Base-by-base conservation (phyloP, 2,888 invertebrate genomes). In the Parnassius apollo region DNA sequence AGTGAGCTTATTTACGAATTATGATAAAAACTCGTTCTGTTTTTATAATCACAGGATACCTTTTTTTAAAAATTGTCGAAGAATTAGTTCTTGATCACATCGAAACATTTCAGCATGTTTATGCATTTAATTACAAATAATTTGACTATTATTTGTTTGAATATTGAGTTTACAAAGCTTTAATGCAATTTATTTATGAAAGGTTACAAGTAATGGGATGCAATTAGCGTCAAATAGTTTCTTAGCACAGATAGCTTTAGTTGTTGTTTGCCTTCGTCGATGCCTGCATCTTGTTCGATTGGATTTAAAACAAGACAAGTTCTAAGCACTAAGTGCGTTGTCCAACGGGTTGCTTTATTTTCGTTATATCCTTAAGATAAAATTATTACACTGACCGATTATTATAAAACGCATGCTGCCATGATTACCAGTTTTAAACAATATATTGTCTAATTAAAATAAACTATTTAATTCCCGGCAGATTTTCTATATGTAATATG, bases 31-130 rank as follows among this genome's bases (percentile, higher is more conserved):
- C 0, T 25, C 25, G 25, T 25, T 25, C 25, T 4, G 25, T 25
- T 3, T 4, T 3, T 4, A 25, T 25, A 87, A 87, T 86, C 83
- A 82, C 69, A 63, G 72, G 78, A 72, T 81, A 76, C 78, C 80
- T 86, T 81, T 82, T 84, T 81, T 80, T 81, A 80, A 83, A 81
- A 79, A 80, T 78, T 76, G 78, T 80, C 80, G 75, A 76, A 80
- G 81, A 83, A 84, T 85, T 83, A 81, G 83, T 81, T 83, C 73
- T 77, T 76, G 76, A 78, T 77, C 71, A 71, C 75, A 68, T 72
- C 68, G 59, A 68, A 76, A 74, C 75, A 72, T 81, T 85, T 86
- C 86, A 86, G 84, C 78, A 75, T 86, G 72, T 75, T 73, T 65
- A 63, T 69, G 70, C 65, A 62, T 59, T 60, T 60, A 18, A 18